Evolutionary conservation across 2,888 invertebrate species (phyloP).

Genomic region (Netelia virgata): DNA sequence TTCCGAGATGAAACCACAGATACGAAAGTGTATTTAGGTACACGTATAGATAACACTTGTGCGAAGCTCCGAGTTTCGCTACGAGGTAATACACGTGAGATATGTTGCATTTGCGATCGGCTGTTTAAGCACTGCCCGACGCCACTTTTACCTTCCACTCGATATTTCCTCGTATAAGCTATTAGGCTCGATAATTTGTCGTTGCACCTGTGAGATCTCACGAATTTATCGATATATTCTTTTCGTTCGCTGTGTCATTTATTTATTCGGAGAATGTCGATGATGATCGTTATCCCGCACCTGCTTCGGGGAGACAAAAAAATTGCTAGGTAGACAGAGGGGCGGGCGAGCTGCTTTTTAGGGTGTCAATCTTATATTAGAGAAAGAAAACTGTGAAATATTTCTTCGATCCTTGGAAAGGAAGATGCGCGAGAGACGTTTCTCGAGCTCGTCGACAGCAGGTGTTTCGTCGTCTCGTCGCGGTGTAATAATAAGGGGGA

Average conservation of each 20-base stretch:
- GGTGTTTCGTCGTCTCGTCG: slow-evolving; percentile 56
- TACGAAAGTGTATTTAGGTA: slow-evolving; percentile 26
- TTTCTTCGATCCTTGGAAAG: slow-evolving; percentile 11
- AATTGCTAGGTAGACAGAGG: slow-evolving; percentile 1
- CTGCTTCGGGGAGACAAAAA: slow-evolving; percentile 28
- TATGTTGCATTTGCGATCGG: neutral
- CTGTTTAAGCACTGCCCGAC: slow-evolving; percentile 2
- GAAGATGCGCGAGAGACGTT: slow-evolving; percentile 53
- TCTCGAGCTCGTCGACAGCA: slow-evolving; percentile 45
- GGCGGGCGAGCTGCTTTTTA: neutral
- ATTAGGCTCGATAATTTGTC: neutral
- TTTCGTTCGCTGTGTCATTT: slow-evolving; percentile 1
- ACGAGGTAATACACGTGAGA: neutral
- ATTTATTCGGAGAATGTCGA: neutral
- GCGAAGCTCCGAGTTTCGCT: slow-evolving; percentile 8
- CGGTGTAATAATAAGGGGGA: slow-evolving; percentile 27
- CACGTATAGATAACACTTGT: slow-evolving; percentile 39
- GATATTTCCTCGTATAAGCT: neutral
- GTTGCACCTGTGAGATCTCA: slow-evolving; percentile 13
- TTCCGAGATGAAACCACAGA: slow-evolving; percentile 26
- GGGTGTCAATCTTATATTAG: neutral
- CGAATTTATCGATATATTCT: slow-evolving; percentile 10
- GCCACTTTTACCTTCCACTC: neutral
- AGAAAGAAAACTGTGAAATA: slow-evolving; percentile 32
- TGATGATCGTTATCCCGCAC: slow-evolving; percentile 34